Base-by-base conservation (phyloP, 2,888 invertebrate genomes). In the Thereva unica region DNA sequence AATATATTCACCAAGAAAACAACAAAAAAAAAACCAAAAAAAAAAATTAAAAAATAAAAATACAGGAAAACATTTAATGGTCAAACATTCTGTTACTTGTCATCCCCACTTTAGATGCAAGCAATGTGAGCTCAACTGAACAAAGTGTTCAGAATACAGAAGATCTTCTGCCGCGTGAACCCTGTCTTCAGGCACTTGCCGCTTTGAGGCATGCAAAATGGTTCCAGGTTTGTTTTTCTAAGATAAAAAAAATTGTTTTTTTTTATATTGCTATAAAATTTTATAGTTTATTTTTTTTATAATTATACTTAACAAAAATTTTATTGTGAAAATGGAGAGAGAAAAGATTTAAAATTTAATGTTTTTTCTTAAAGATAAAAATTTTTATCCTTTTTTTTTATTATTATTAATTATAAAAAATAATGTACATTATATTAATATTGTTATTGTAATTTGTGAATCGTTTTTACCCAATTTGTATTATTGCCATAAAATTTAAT, bases 141-240 rank as follows among this genome's bases (percentile, higher is more conserved):
- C 87, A 89, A 67, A 54, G 57, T 40, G 73, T 74, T 59, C 72
- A 73, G 69, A 73, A 84, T 83, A 83, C 84, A 81, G 86, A 89
- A 85, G 97, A 97, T 86, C 91, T 95, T 84, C 92, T 98, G 86
- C 94, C 96, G 89, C 94, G 95, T 87, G 93, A 95, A 87, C 96
- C 96, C 87, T 98, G 98, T 90, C 92, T 99, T 87, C 92, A 96
- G 89, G 97, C 98, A 87, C 92, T 99, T 87, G 97, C 98, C 86
- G 95, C 95, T 85, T 92, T 99, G 85, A 94, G 99, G 87, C 97
- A 97, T 90, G 95, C 97, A 87, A 99, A 99, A 89, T 99, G 98
- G 97, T 99, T 98, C 92, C 97, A 98, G 95, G 96, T 96, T 87
- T 89, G 74, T 73, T 72, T 67, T 71, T 70, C 49, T 52, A 66